Evolutionary conservation across 2,797 vertebrate species (phyloP).

Genomic region (Tapirus indicus): DNA sequence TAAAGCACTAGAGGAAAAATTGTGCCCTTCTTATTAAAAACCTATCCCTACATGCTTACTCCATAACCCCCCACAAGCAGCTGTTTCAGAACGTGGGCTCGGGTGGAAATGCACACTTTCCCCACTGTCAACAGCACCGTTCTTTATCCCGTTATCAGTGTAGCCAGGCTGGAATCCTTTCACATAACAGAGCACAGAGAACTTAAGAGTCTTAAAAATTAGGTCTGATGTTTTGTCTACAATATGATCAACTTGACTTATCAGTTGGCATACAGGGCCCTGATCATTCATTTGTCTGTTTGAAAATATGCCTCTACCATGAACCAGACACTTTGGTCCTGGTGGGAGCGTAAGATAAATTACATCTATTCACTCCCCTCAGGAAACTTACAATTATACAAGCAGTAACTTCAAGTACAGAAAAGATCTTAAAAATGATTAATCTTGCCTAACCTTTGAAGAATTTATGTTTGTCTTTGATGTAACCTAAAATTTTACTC

Average conservation of each 20-base stretch:
- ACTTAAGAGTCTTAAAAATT: not conserved
- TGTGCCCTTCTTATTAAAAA: not conserved
- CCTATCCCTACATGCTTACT: not conserved
- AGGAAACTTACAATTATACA: not conserved
- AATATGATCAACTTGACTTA: not conserved
- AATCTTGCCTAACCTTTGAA: not conserved
- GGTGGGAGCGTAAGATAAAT: not conserved
- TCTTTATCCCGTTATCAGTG: not conserved
- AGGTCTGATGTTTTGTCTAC: not conserved
- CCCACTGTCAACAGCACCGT: rapidly evolving
- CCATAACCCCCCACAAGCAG: not conserved
- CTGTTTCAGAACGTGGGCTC: not conserved
- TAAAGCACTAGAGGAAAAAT: not conserved
- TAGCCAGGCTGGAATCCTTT: not conserved
- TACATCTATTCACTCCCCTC: not conserved
- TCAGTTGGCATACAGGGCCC: not conserved
- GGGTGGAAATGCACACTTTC: not conserved
- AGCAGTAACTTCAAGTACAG: not conserved
- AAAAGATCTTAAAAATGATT: not conserved
- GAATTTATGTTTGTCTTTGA: conserved; percentile 11
- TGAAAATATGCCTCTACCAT: not conserved
- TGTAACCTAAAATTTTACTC: not conserved
- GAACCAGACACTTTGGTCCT: not conserved
- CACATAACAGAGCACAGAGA: not conserved
- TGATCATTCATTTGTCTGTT: not conserved